Percentiles rank a stretch among this genome's conserved stretches.
These are phyloP conservation scores for Acanthaster planci DNA, from an alignment of 35 echinoderm and acorn worm species.

Conservation along the genomic window DNA sequence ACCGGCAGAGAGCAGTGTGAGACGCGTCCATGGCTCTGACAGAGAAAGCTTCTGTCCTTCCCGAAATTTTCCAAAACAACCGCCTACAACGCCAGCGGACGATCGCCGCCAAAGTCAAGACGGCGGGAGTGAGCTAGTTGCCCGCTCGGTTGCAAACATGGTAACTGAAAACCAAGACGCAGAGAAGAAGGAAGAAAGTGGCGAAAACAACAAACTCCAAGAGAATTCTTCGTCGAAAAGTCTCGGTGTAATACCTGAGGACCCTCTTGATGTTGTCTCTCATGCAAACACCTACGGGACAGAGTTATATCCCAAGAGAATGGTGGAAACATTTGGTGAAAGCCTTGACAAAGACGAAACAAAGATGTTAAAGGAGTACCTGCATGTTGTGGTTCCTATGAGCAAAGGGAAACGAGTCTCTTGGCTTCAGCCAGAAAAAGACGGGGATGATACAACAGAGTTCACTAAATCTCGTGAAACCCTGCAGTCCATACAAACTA, in stretches of 20 bases:
- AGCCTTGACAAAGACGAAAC: background rate
- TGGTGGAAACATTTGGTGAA: background rate
- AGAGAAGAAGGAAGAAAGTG: background rate
- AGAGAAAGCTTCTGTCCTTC: background rate
- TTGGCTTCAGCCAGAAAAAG: background rate
- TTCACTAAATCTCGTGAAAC: conserved; percentile 15
- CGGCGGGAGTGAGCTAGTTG: background rate
- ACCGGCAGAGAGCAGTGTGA: background rate
- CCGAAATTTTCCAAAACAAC: conserved; percentile 35
- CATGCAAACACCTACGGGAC: conserved; percentile 20
- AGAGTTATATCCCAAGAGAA: background rate
- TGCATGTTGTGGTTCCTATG: background rate
- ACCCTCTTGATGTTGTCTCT: background rate
- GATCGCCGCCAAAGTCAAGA: background rate
- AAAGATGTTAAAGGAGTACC: background rate
- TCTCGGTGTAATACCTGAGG: background rate
- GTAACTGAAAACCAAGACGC: background rate
- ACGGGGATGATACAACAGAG: conserved; percentile 3
- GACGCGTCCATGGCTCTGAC: background rate
- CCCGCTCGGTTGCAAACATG: conserved; percentile 25
- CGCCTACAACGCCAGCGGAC: conserved; percentile 58
- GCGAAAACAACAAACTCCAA: background rate
- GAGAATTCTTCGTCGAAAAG: background rate
- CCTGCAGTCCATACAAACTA: background rate
- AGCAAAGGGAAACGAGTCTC: background rate